phyloP scores from a whole-genome alignment of 2,888 invertebrate genomes.

The Sphinx pinastri region DNA sequence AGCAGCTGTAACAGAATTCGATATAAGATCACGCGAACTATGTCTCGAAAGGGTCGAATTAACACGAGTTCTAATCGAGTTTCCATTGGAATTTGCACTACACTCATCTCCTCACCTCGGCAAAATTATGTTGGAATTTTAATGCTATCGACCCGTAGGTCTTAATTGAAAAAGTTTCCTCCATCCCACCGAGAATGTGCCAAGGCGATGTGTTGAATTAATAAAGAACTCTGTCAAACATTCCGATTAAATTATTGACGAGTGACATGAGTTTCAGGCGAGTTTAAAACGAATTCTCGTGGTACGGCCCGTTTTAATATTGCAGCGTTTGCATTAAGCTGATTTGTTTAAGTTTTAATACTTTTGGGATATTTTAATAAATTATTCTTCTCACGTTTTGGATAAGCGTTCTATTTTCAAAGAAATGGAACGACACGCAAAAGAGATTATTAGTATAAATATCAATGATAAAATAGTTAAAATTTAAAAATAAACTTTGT shows the following conservation, averaged over 20 bases:
- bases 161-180: conserved; percentile 80
- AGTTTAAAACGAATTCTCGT: conserved; percentile 59
- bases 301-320: conserved; percentile 30
- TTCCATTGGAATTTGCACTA: conserved; percentile 44
- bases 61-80: conserved; percentile 45
- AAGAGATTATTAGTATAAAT: background rate
- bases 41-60: conserved; percentile 36
- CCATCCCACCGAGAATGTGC: conserved; percentile 55
- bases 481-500: background rate
- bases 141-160: conserved; percentile 65
- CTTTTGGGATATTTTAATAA: conserved; percentile 24
- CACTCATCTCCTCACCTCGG: conserved; percentile 52
- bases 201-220: conserved; percentile 70
- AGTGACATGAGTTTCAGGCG: conserved; percentile 46
- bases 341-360: conserved; percentile 41
- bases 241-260: conserved; percentile 67
- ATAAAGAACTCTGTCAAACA: conserved; percentile 66
- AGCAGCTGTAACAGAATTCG: conserved; percentile 22
- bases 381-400: background rate
- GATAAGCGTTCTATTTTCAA: background rate
- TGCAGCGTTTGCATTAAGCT: conserved; percentile 26
- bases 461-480: too few species aligned
- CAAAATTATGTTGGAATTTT: conserved; percentile 72
- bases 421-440: background rate
- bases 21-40: conserved; percentile 24